phyloP scores from a whole-genome alignment of 1,140 invertebrate species.

The Drosophila arawakana region DNA sequence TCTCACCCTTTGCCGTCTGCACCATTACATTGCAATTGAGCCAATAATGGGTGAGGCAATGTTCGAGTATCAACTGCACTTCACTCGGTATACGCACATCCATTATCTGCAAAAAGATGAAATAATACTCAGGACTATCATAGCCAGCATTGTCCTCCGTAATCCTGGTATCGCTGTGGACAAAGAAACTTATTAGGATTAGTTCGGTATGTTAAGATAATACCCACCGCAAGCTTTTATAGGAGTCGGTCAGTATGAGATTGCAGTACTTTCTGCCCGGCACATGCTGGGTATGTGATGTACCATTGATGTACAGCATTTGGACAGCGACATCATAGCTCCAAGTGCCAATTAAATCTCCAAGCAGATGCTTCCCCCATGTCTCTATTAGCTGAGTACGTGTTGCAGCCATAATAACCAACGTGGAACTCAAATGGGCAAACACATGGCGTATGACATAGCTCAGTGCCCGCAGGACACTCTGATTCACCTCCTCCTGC shows the following conservation, averaged over 20 bases:
- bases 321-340: constrained; percentile 49
- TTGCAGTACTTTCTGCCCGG: constrained; percentile 64
- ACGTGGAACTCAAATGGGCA: constrained; percentile 53
- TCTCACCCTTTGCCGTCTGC: constrained; percentile 65
- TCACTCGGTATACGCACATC: constrained; percentile 42
- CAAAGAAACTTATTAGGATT: not conserved
- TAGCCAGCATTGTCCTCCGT: constrained; percentile 42
- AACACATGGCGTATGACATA: constrained; percentile 63
- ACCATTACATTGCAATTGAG: constrained; percentile 76
- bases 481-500: constrained; percentile 53
- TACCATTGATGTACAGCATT: constrained; percentile 23
- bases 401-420: constrained; percentile 47
- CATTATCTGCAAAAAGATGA: constrained; percentile 68
- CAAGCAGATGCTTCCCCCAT: constrained; percentile 63
- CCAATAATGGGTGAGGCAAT: constrained; percentile 68
- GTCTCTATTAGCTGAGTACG: not conserved
- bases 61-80: constrained; percentile 56
- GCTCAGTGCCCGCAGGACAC: constrained; percentile 48
- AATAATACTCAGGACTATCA: constrained; percentile 73
- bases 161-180: constrained; percentile 50
- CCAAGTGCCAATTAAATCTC: constrained; percentile 49
- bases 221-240: constrained; percentile 51
- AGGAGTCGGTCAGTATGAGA: constrained; percentile 69
- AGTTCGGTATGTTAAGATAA: not conserved
- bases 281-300: constrained; percentile 39